Evolutionary conservation across 2,888 invertebrate genomes (phyloP), one percentile per base, ranked within the genome.

Genomic region (Psylliodes chrysocephalus): DNA sequence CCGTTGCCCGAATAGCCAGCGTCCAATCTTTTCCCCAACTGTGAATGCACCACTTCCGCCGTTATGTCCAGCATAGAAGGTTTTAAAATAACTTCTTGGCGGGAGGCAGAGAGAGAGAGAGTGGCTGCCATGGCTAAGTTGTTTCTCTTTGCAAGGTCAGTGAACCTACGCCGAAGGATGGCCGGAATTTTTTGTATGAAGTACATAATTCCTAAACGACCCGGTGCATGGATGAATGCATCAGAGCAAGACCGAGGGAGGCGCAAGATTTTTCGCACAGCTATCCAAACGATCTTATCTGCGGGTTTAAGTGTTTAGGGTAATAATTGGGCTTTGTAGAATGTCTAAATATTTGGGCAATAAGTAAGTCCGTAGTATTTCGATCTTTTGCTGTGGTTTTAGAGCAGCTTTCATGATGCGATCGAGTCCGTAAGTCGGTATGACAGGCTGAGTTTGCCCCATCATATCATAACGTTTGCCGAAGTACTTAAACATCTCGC

Each of bases 1-100:
- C 71, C 72, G 40, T 66, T 67, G 2, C 72, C 70, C 14, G 67
- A 66, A 49, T 63, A 69, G 42, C 56, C 52, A 4, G 6, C 19
- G 22, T 66, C 51, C 12, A 71, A 62, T 8, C 35, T 10, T 5
- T 60, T 14, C 5, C 2, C 15, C 10, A 15, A n/a, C 2, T 17
- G 5, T 14, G 4, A 6, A 6, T 6, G 14, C 15, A 6, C 4
- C 15, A 42, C 15, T 42, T 6, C 42, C 42, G 14, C 42, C 42
- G 17, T 14, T 42, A 6, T 3, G 42, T 42, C 42, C 42, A 42
- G 5, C 17, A 2, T 14, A 42, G 15, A 6, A 42, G 17, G 3
- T 15, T 2, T 10, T 1, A n/a, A n/a, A 12, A 42, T 15, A 47
- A 22, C n/a, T 14, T n/a, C 1, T 47, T 28, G 7, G 47, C 14